A percentile compares a stretch with the other conserved stretches of the same genome.
phyloP scores from a whole-genome alignment of 2,888 invertebrate species.

The Quadroppia sp. region DNA sequence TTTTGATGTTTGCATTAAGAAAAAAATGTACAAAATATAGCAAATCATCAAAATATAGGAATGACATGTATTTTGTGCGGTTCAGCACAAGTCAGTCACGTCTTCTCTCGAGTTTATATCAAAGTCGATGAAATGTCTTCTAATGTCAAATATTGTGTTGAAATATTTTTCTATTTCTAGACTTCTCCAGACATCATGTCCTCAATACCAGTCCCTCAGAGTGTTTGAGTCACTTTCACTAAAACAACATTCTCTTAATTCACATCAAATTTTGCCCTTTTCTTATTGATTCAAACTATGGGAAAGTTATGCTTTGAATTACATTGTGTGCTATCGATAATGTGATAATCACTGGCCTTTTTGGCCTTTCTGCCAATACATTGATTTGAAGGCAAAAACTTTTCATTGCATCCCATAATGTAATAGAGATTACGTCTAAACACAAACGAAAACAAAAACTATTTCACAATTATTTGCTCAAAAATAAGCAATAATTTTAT shows the following conservation, averaged over 20 bases:
- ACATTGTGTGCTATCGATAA: not conserved
- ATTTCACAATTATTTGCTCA: not conserved
- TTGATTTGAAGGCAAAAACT: not conserved
- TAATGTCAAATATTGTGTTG: not conserved
- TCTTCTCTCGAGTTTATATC: conserved; percentile 1
- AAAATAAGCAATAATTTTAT: too few species aligned
- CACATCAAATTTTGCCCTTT: not conserved
- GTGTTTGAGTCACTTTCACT: not conserved
- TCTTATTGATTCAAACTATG: not conserved
- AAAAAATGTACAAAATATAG: not conserved
- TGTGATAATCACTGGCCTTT: not conserved
- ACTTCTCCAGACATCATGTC: not conserved
- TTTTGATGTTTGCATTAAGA: too few species aligned
- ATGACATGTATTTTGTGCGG: not conserved
- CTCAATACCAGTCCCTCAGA: not conserved
- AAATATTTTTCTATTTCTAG: not conserved
- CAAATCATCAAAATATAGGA: not conserved
- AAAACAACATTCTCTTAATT: conserved; percentile 9
- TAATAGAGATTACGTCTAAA: not conserved
- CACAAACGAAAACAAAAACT: not conserved
- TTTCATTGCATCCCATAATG: not conserved
- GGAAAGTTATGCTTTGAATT: not conserved
- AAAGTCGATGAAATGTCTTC: conserved; percentile 16
- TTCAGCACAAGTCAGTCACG: conserved; percentile 4
- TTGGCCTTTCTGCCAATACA: not conserved